phyloP scores from a whole-genome alignment of 2,888 invertebrate genomes.

The Geotrupes spiniger region DNA sequence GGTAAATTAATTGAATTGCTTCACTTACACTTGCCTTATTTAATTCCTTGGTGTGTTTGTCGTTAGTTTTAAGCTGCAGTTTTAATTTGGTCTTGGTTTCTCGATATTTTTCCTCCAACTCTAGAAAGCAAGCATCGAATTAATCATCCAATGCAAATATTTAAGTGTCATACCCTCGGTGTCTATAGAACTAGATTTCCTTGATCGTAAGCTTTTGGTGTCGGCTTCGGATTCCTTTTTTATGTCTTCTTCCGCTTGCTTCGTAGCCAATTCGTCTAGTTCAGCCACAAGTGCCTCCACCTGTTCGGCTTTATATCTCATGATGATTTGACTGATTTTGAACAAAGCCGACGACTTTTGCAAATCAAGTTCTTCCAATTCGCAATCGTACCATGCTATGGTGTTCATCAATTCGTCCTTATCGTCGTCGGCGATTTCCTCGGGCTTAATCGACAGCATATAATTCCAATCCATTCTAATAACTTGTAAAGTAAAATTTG shows the following conservation, averaged over 20 bases:
- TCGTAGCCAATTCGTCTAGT: constrained; percentile 53
- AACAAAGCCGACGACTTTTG: constrained; percentile 58
- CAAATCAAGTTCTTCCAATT: constrained; percentile 55
- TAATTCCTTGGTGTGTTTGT: constrained; percentile 43
- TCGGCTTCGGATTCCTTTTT: constrained; percentile 44
- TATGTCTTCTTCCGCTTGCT: constrained; percentile 50
- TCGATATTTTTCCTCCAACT: constrained; percentile 48
- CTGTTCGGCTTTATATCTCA: constrained; percentile 69
- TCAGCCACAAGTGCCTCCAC: constrained; percentile 55
- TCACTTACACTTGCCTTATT: constrained; percentile 42
- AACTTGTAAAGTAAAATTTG: too few relatives aligned
- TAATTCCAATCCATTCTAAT: constrained; percentile 59
- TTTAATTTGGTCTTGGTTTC: constrained; percentile 49
- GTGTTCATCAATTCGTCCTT: constrained; percentile 64
- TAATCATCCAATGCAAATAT: too few relatives aligned
- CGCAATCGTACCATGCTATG: constrained; percentile 61
- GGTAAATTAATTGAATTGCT: background rate
- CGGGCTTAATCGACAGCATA: constrained; percentile 56
- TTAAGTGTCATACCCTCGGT: constrained; percentile 50
- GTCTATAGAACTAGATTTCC: constrained; percentile 33
- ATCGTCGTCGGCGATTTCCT: constrained; percentile 57
- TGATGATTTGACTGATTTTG: constrained; percentile 63
- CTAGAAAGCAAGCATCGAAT: constrained; percentile 39
- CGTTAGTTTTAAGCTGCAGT: constrained; percentile 45
- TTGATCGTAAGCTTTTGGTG: constrained; percentile 40